phyloP scores from a whole-genome alignment of 1,140 invertebrate genomes.

The Formica selysi region DNA sequence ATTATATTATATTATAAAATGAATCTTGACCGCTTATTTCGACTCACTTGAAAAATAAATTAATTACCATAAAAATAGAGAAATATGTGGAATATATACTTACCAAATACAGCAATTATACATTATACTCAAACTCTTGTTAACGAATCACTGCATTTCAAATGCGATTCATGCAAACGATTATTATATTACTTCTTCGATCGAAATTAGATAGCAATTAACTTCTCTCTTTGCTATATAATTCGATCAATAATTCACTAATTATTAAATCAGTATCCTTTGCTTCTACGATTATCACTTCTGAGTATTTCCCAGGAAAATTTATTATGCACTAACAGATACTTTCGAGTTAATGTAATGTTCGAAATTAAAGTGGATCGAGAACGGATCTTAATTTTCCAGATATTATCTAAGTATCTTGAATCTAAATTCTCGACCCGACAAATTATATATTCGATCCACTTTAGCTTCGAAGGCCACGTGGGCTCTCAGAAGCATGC shows the following conservation, averaged over 20 bases:
- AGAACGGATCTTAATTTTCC: too few relatives aligned
- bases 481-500: neutral
- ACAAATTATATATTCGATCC: neutral
- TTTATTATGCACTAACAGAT: neutral
- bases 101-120: constrained; percentile 48
- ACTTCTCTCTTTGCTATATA: constrained; percentile 5
- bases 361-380: constrained; percentile 26
- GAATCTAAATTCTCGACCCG: neutral
- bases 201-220: constrained; percentile 7
- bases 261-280: neutral
- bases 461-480: neutral
- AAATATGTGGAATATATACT: constrained; percentile 44
- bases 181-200: constrained; percentile 13
- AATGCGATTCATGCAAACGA: constrained; percentile 25
- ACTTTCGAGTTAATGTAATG: neutral
- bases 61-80: constrained; percentile 15
- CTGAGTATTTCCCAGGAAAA: neutral
- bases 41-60: neutral
- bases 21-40: neutral
- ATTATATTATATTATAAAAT: neutral
- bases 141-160: constrained; percentile 48
- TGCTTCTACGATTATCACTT: neutral
- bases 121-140: constrained; percentile 41
- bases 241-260: neutral
- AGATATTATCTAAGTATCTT: neutral